A percentile compares a stretch with the other conserved stretches of the same genome.
These are phyloP conservation scores for Drosophila pullipes DNA, from an alignment of 2,888 invertebrate species.

Conservation along the genomic window DNA sequence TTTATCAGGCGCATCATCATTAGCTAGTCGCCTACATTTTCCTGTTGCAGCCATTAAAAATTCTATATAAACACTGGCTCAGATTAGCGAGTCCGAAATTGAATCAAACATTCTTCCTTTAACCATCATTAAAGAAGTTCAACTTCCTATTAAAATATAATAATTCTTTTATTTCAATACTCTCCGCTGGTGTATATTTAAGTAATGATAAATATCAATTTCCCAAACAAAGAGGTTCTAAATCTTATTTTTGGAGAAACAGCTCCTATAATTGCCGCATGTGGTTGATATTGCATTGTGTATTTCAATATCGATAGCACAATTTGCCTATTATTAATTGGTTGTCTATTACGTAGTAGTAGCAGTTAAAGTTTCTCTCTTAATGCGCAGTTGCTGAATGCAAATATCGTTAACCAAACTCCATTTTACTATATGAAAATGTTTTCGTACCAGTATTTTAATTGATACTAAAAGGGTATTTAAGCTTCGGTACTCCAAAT, in stretches of 20 bases:
- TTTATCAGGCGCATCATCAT: conserved; percentile 72
- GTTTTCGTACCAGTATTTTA: neutral
- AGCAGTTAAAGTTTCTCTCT: neutral
- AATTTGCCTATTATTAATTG: neutral
- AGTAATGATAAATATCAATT: neutral
- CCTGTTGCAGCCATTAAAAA: conserved; percentile 21
- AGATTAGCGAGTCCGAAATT: neutral
- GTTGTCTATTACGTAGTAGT: neutral
- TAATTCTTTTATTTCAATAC: neutral
- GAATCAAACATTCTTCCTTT: neutral
- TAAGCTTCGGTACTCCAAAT: neutral
- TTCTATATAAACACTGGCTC: conserved; percentile 7
- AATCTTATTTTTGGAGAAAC: neutral
- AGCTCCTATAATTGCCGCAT: neutral
- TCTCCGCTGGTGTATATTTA: neutral
- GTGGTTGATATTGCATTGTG: neutral
- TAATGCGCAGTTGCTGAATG: neutral
- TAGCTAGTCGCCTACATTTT: conserved; percentile 24
- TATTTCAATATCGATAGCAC: neutral
- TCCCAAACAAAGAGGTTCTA: neutral
- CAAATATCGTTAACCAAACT: neutral
- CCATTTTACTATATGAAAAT: neutral
- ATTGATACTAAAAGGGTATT: neutral
- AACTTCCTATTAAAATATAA: neutral
- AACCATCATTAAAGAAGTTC: neutral